Percentiles rank a stretch among this genome's conserved stretches.
Conservation (phyloP, 2,113 vertebrate species). For the Ammospiza nelsoni region DNA sequence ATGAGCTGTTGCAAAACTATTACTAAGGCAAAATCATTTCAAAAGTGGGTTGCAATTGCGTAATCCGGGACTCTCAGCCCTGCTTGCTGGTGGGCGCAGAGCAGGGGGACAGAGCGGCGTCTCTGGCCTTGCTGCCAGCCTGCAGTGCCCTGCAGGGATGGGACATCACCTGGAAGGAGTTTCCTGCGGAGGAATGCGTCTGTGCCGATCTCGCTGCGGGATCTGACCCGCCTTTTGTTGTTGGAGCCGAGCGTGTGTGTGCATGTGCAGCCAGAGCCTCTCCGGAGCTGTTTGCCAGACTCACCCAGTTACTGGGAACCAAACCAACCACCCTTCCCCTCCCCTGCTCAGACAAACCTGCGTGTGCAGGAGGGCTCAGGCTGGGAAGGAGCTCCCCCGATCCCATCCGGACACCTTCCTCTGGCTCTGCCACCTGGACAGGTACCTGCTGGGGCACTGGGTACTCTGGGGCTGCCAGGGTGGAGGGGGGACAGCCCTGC, state of each 20-base stretch:
- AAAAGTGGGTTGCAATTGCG: neutral
- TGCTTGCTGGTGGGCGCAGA: rapidly evolving
- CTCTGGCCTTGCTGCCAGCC: neutral
- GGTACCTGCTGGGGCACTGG: neutral
- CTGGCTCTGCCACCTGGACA: neutral
- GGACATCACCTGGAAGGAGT: neutral
- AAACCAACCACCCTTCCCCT: slow-evolving; percentile 4
- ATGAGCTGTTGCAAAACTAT: slow-evolving; percentile 18
- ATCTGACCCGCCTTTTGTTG: neutral
- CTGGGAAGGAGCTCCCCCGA: neutral
- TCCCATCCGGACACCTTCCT: neutral
- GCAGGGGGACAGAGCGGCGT: rapidly evolving
- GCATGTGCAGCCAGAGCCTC: slow-evolving; percentile 25
- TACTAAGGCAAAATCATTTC: neutral
- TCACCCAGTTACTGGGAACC: slow-evolving; percentile 31
- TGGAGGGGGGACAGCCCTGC: neutral
- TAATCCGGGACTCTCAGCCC: neutral
- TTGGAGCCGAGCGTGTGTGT: neutral
- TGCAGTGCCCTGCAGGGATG: rapidly evolving
- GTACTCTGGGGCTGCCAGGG: neutral
- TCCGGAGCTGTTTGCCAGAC: slow-evolving; percentile 38
- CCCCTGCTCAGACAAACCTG: neutral
- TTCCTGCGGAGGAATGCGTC: neutral
- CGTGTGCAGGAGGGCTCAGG: neutral
- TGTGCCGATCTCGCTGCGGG: neutral